Base-by-base conservation (phyloP, 1,140 invertebrate species). In the Pseudomyrmex flavicornis region DNA sequence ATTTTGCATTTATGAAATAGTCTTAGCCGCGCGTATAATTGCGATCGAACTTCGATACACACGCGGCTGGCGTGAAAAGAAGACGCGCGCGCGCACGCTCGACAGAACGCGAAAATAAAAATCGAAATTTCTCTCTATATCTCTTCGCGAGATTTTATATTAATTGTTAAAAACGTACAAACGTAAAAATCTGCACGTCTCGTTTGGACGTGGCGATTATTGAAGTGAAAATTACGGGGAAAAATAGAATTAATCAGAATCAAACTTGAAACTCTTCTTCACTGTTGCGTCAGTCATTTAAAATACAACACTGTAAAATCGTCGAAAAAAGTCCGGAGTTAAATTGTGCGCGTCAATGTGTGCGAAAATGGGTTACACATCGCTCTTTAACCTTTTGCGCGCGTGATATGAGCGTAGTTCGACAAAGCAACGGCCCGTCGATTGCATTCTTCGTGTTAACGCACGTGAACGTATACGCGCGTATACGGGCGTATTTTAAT, bases 1-100 rank as follows among this genome's bases (percentile, higher is more conserved):
- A 80, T 59, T 80, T 80, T n/a, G 76, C 76, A 66, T 80, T 80
- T 80, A 80, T 72, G 76, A 80, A 61, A 80, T 44, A 48, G 66
- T 80, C 54, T 80, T 70, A 80, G 65, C 35, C 35, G 35, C 52
- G 65, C 76, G 54, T 70, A 80, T 80, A 80, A 80, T 80, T 80
- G 76, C 76, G 76, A 80, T 80, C 54, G 76, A 80, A 59, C 65
- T 70, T 58, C 54, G 35, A 35, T 35, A 35, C 35, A 35, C 35
- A 35, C 15, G 13, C 20, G 26, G 9, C 48, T n/a, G 5, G 35
- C 17, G 44, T 26, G 35, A 17, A 46, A 7, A 8, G 10, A n/a
- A 26, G 26, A 26, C 26, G 26, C 35, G 35, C 35, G 35, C 35
- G 35, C 35, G 4, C 26, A 35, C 35, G 35, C 5, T 35, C 35